These are phyloP conservation scores for Fratercula arctica DNA, from an alignment of 2,797 vertebrate species.

Conservation along the genomic window DNA sequence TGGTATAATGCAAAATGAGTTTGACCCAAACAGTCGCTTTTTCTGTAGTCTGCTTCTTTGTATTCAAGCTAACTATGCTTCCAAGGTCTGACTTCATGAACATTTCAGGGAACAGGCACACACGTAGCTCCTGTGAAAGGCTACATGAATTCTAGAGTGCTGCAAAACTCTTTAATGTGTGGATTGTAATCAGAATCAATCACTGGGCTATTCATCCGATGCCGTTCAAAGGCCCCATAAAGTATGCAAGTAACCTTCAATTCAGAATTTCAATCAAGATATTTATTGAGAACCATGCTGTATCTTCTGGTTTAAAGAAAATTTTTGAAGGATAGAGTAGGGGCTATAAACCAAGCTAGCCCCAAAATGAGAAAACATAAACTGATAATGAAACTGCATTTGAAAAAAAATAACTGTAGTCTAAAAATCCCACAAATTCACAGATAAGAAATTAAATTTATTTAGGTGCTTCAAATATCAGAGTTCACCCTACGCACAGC, in stretches of 20 bases:
- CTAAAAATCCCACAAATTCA: background rate
- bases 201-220: slow-evolving; percentile 13
- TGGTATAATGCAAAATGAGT: background rate
- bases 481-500: background rate
- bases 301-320: background rate
- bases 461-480: background rate
- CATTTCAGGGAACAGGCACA: background rate
- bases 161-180: background rate
- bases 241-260: background rate
- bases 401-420: background rate
- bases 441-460: background rate
- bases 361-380: background rate
- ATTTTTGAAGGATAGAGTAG: background rate
- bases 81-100: background rate
- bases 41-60: background rate
- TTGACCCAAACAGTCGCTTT: background rate
- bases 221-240: background rate
- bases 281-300: background rate
- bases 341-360: background rate
- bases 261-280: background rate
- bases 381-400: background rate
- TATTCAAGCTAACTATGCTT: background rate
- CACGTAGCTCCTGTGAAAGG: background rate
- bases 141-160: background rate
- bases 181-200: slow-evolving; percentile 40